A percentile compares a stretch with the other conserved stretches of the same genome.
Evolutionary conservation across 2,113 vertebrate genomes (phyloP).

Genomic region (Tragelaphus imberbis): DNA sequence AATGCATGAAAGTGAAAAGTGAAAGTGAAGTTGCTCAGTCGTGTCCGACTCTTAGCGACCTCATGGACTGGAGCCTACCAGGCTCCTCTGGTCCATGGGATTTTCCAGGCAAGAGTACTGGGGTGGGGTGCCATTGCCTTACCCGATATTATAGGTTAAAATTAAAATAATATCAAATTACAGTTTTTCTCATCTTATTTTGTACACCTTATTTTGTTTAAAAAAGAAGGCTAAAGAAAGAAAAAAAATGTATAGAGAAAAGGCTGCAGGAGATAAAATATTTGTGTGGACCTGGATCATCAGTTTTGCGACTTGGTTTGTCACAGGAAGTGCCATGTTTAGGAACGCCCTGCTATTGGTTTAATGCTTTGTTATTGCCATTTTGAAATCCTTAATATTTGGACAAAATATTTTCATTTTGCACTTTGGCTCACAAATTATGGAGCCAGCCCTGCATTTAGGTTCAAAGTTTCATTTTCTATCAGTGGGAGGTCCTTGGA

Average conservation of each 20-base stretch:
- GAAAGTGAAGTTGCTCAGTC: too few species aligned
- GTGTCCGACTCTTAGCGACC: too few species aligned
- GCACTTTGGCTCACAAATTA: too few species aligned
- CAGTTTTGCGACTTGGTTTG: background rate
- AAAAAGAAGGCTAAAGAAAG: background rate
- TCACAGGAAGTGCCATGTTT: background rate
- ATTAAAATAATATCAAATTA: background rate
- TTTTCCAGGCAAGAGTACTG: too few species aligned
- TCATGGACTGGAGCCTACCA: too few species aligned
- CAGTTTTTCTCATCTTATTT: background rate
- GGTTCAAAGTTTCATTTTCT: background rate
- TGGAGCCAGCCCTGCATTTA: background rate
- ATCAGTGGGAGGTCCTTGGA: background rate
- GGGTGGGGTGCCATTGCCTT: too few species aligned
- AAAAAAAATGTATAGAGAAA: background rate
- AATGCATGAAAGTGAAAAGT: too few species aligned
- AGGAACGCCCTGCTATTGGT: background rate
- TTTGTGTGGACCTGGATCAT: too few species aligned
- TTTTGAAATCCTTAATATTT: background rate
- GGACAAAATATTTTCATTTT: background rate
- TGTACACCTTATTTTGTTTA: background rate
- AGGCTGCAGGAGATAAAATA: background rate
- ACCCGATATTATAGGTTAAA: background rate
- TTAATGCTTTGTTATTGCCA: background rate
- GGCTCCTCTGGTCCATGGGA: too few species aligned